A percentile compares a stretch with the other conserved stretches of the same genome.
Evolutionary conservation across 2,797 vertebrate genomes (phyloP).

Genomic region (Acropternis orthonyx): DNA sequence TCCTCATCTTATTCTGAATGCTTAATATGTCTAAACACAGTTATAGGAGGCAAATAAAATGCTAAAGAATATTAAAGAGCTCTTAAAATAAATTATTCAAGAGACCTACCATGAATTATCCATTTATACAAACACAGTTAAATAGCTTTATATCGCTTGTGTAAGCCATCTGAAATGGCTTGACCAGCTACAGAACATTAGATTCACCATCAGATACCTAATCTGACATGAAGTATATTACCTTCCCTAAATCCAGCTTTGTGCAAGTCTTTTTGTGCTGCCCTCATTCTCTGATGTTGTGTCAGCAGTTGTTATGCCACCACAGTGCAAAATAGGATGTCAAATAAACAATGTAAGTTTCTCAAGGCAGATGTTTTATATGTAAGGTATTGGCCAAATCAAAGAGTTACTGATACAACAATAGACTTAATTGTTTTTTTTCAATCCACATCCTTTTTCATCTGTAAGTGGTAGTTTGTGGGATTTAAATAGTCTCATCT

Average conservation of each 20-base stretch:
- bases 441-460: neutral
- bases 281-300: neutral
- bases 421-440: neutral
- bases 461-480: neutral
- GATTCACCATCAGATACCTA: neutral
- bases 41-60: conserved; percentile 42
- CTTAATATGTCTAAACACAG: conserved; percentile 25
- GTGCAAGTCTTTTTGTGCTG: neutral
- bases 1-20: neutral
- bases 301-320: neutral
- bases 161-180: conserved; percentile 51
- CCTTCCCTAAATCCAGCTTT: neutral
- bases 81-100: conserved; percentile 70
- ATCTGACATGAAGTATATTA: neutral
- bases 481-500: neutral
- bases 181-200: conserved; percentile 13
- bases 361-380: neutral
- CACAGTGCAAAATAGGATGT: neutral
- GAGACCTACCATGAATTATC: conserved; percentile 55
- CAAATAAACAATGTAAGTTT: neutral
- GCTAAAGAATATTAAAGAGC: conserved; percentile 52
- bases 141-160: conserved; percentile 49
- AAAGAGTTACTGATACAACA: neutral
- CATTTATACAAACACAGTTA: conserved; percentile 61
- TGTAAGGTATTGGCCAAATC: neutral